phyloP scores from a whole-genome alignment of 2,797 vertebrate genomes.

The Sebastes aleutianus region DNA sequence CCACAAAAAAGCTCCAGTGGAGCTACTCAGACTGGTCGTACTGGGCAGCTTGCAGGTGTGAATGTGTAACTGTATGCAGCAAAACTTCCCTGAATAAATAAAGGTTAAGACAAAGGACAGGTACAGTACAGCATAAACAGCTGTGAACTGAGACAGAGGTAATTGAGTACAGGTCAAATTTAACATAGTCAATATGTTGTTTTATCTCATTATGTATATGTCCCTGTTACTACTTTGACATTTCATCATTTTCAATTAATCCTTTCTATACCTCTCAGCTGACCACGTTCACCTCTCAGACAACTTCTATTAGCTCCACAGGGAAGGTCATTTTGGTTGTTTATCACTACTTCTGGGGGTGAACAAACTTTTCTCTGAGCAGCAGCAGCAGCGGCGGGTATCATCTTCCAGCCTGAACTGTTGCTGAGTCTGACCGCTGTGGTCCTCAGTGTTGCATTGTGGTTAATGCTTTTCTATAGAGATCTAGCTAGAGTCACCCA shows the following conservation, averaged over 20 bases:
- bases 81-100: not conserved
- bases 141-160: conserved; percentile 6
- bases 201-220: conserved; percentile 29
- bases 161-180: conserved; percentile 10
- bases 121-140: not conserved
- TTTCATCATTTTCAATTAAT: conserved; percentile 46
- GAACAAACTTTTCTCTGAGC: conserved; percentile 29
- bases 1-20: not conserved
- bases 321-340: conserved; percentile 18
- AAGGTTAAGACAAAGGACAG: conserved; percentile 8
- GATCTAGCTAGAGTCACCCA: not conserved
- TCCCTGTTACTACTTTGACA: conserved; percentile 42
- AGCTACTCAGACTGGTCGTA: not conserved
- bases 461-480: conserved; percentile 17
- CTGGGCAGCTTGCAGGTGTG: not conserved
- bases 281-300: conserved; percentile 35
- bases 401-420: not conserved
- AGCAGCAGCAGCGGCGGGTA: not conserved
- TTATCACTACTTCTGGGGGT: conserved; percentile 18
- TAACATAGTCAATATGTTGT: conserved; percentile 1
- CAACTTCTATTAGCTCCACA: conserved; percentile 35
- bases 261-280: conserved; percentile 4
- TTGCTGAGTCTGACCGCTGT: not conserved
- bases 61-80: not conserved
- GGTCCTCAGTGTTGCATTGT: not conserved